Percentiles rank a stretch among this genome's conserved stretches.
Conservation (phyloP, 2,888 invertebrate species). For the Aleiodes leptofemur region DNA sequence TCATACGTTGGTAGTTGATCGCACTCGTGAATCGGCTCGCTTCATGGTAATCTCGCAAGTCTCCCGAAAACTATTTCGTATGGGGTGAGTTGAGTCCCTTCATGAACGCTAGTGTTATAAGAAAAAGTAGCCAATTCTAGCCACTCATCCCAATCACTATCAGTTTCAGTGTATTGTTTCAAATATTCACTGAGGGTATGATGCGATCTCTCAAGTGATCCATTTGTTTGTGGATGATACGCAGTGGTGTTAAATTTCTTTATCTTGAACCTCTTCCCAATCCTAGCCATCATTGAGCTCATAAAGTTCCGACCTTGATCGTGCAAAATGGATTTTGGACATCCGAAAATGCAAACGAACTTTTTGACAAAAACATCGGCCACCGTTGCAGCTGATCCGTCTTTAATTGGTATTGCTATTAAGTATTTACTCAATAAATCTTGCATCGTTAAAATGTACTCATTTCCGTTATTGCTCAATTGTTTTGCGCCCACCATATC, state of each 20-base stretch:
- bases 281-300: background rate
- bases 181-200: slow-evolving; percentile 40
- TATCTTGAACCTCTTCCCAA: slow-evolving; percentile 23
- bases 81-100: slow-evolving; percentile 42
- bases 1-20: slow-evolving; percentile 41
- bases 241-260: slow-evolving; percentile 38
- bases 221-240: slow-evolving; percentile 44
- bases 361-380: slow-evolving; percentile 29
- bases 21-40: slow-evolving; percentile 19
- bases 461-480: slow-evolving; percentile 49
- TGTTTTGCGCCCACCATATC: slow-evolving; percentile 54
- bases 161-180: slow-evolving; percentile 37
- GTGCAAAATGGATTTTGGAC: slow-evolving; percentile 30
- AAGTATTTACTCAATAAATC: slow-evolving; percentile 46
- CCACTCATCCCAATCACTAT: slow-evolving; percentile 50
- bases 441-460: slow-evolving; percentile 51
- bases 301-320: slow-evolving; percentile 42
- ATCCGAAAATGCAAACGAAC: slow-evolving; percentile 30
- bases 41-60: slow-evolving; percentile 26
- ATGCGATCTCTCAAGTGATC: slow-evolving; percentile 42
- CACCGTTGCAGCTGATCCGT: slow-evolving; percentile 10
- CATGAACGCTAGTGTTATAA: slow-evolving; percentile 52
- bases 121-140: slow-evolving; percentile 46
- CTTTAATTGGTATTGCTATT: background rate
- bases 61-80: slow-evolving; percentile 43